phyloP scores from a whole-genome alignment of 1,140 invertebrate genomes.

The Capitella teleta region DNA sequence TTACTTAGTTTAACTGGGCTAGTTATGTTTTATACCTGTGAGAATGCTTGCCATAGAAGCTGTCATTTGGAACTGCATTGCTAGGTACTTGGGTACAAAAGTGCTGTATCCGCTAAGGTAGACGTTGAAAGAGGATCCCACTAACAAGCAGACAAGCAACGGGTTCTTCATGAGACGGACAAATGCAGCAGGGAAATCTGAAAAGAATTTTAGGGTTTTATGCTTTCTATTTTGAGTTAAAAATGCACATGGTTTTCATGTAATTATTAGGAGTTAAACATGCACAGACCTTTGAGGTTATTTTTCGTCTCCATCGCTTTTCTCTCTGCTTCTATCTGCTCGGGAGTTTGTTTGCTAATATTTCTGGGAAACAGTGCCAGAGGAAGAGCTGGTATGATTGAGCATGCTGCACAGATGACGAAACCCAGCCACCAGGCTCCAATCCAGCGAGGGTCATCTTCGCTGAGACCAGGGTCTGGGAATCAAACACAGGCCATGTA shows the following conservation, averaged over 20 bases:
- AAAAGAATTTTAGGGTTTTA: too few relatives aligned
- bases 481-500: too few relatives aligned
- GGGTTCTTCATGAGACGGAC: slow-evolving; percentile 7
- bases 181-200: slow-evolving; percentile 6
- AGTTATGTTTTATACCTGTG: too few relatives aligned
- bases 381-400: slow-evolving; percentile 45
- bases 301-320: neutral
- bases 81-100: slow-evolving; percentile 11
- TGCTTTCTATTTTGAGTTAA: too few relatives aligned
- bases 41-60: slow-evolving; percentile 10
- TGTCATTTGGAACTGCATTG: slow-evolving; percentile 6
- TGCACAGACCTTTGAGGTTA: neutral
- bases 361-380: slow-evolving; percentile 21
- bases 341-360: neutral
- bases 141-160: neutral
- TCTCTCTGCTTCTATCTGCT: neutral
- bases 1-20: too few relatives aligned
- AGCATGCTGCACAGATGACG: slow-evolving; percentile 52
- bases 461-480: slow-evolving; percentile 21
- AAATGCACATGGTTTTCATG: too few relatives aligned
- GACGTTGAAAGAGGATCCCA: slow-evolving; percentile 5
- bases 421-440: slow-evolving; percentile 54
- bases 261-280: too few relatives aligned
- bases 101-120: slow-evolving; percentile 4
- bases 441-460: slow-evolving; percentile 40